Evolutionary conservation across 37 sponge, comb jelly and placozoan species (phyloP).

Genomic region (Geodia barretti): DNA sequence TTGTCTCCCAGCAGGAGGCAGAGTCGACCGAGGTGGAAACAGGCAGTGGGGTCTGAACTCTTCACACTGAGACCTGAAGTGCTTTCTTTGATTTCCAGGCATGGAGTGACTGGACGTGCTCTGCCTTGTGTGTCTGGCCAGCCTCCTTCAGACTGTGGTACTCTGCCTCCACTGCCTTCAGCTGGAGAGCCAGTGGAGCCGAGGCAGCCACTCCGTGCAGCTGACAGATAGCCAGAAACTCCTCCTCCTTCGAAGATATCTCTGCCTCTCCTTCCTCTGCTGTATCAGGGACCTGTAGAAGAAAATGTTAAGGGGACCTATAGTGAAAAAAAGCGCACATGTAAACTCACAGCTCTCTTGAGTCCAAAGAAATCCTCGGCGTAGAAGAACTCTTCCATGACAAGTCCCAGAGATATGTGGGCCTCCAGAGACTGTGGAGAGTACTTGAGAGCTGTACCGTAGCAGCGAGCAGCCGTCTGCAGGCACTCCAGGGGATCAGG

Average conservation of each 20-base stretch:
- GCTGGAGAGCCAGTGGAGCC: constrained; percentile 81
- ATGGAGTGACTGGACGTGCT: constrained; percentile 90
- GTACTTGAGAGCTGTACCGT: constrained; percentile 81
- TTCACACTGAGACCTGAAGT: constrained; percentile 56
- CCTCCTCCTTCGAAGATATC: constrained; percentile 80
- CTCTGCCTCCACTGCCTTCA: constrained; percentile 94
- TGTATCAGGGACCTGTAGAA: constrained; percentile 21
- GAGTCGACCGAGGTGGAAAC: constrained; percentile 80
- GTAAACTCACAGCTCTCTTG: constrained; percentile 38
- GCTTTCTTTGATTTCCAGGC: constrained; percentile 95
- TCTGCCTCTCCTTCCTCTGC: constrained; percentile 68
- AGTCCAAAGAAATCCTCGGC: constrained; percentile 81
- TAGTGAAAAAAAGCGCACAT: not conserved
- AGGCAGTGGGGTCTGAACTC: constrained; percentile 53
- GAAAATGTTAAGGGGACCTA: not conserved
- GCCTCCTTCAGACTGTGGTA: constrained; percentile 86
- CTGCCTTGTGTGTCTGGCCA: constrained; percentile 83
- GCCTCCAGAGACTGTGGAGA: constrained; percentile 48
- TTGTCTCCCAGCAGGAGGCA: constrained; percentile 72
- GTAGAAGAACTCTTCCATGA: constrained; percentile 90
- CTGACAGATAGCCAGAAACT: constrained; percentile 92
- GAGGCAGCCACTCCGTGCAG: constrained; percentile 80
- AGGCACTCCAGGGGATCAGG: constrained; percentile 34
- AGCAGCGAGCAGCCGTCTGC: constrained; percentile 45
- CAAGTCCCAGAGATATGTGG: constrained; percentile 78